Evolutionary conservation across 1,140 invertebrate species (phyloP).

Genomic region (Ericerus pela): DNA sequence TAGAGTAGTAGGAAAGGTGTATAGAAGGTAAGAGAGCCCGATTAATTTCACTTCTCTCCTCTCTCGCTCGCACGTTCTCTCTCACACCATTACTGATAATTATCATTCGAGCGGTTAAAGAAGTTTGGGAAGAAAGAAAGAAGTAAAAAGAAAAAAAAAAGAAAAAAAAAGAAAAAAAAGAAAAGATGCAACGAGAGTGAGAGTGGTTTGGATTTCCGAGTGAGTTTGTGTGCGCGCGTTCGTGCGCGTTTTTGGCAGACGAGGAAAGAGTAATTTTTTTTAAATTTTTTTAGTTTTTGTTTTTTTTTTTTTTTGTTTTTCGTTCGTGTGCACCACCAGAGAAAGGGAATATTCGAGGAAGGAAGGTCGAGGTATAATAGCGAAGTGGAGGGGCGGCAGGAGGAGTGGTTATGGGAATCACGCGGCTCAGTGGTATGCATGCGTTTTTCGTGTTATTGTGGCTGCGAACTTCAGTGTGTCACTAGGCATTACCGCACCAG

Average conservation of each 20-base stretch:
- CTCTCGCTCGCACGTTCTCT: too few species aligned
- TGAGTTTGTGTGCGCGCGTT: not conserved
- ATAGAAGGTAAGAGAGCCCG: too few species aligned
- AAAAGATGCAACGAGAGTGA: not conserved
- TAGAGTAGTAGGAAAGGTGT: not conserved
- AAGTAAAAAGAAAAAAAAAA: not conserved
- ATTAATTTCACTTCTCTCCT: constrained; percentile 2
- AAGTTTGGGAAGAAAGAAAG: not conserved
- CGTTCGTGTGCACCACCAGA: not conserved
- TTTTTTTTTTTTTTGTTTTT: too few species aligned
- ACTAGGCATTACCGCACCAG: not conserved
- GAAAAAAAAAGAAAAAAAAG: not conserved
- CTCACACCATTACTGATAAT: too few species aligned
- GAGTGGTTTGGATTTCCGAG: not conserved
- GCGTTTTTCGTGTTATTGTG: not conserved
- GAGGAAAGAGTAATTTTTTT: too few species aligned
- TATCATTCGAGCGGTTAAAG: not conserved
- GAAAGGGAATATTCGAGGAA: not conserved
- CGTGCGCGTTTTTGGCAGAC: too few species aligned
- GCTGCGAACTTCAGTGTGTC: constrained; percentile 1
- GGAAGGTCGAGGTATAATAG: constrained; percentile 6
- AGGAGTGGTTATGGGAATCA: not conserved
- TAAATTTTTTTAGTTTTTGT: too few species aligned
- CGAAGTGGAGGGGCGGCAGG: too few species aligned
- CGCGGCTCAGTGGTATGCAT: not conserved